Base-by-base conservation (phyloP, 2,797 vertebrate genomes). In the Malacoctenus gilli region DNA sequence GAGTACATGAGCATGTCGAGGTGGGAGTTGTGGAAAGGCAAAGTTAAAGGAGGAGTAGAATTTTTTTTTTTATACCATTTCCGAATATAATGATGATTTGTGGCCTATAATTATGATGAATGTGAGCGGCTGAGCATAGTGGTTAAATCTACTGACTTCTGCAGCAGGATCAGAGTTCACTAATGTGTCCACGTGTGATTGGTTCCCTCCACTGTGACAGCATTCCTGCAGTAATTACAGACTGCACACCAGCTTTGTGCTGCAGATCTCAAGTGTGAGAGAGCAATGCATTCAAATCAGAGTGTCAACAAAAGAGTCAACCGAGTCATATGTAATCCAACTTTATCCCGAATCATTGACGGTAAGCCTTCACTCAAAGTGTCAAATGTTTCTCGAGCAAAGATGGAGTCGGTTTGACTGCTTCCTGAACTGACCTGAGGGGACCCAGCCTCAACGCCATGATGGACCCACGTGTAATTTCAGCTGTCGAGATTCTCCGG, bases 391-490 rank as follows among this genome's bases (percentile, higher is more conserved):
- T 38, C 14, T n/a, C 18, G 49, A 56, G 47, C 23, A 22, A 38
- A 49, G 21, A 54, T 22, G 31, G 46, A 43, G 31, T 10, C n/a
- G n/a, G n/a, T n/a, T n/a, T n/a, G n/a, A n/a, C n/a, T 8, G 6
- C 54, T 41, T 56, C 39, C 52, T 44, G 21, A 25, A 36, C 34
- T 72, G 72, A 73, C 58, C 51, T 12, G 21, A 44, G 37, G 36
- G 25, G 14, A 5, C 37, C 25, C 15, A 21, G 36, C 37, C 1
- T 23, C 22, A 5, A 43, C 11, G 7, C 25, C 35, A 8, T 21
- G 28, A 51, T 62, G 40, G 42, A 44, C 28, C 37, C 16, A n/a
- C 31, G 1, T 25, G 38, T 75, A 81, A 79, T 76, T 64, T 79
- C 56, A 71, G 68, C 44, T 63, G 44, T 32, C 53, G 42, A 59